These are phyloP conservation scores for Netelia virgata DNA, from an alignment of 2,888 invertebrate genomes.

Conservation along the genomic window DNA sequence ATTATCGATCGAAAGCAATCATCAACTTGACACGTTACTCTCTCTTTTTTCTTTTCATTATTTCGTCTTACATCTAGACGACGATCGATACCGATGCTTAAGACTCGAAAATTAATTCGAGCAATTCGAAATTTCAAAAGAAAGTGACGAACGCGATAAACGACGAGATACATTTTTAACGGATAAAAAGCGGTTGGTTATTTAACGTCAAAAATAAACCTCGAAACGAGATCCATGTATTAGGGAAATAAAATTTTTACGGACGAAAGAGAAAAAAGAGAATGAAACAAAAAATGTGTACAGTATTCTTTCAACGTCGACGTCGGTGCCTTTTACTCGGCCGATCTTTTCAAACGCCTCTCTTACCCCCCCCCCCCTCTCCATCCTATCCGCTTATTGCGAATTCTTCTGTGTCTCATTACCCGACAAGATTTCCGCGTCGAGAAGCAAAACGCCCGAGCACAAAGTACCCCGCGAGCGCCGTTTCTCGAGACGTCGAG, in stretches of 20 bases:
- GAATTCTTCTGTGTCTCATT: slow-evolving; percentile 80
- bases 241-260: slow-evolving; percentile 2
- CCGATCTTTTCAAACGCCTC: slow-evolving; percentile 51
- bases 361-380: not conserved
- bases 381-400: slow-evolving; percentile 69
- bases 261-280: not conserved
- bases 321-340: slow-evolving; percentile 38
- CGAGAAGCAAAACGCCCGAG: slow-evolving; percentile 72
- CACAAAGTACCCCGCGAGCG: slow-evolving; percentile 60
- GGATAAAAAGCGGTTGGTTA: not conserved
- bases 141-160: no score
- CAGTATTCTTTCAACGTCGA: slow-evolving; percentile 30
- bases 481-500: slow-evolving; percentile 63
- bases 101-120: no score
- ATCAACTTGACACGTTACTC: no score
- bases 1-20: no score
- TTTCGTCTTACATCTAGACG: no score
- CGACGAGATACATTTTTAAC: not conserved
- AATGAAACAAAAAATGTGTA: slow-evolving; percentile 1
- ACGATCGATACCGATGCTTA: no score
- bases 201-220: not conserved
- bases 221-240: not conserved
- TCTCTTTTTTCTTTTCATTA: no score
- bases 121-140: no score
- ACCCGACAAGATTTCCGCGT: slow-evolving; percentile 75